Evolutionary conservation across 2,797 vertebrate genomes (phyloP).

Genomic region (Falco peregrinus): DNA sequence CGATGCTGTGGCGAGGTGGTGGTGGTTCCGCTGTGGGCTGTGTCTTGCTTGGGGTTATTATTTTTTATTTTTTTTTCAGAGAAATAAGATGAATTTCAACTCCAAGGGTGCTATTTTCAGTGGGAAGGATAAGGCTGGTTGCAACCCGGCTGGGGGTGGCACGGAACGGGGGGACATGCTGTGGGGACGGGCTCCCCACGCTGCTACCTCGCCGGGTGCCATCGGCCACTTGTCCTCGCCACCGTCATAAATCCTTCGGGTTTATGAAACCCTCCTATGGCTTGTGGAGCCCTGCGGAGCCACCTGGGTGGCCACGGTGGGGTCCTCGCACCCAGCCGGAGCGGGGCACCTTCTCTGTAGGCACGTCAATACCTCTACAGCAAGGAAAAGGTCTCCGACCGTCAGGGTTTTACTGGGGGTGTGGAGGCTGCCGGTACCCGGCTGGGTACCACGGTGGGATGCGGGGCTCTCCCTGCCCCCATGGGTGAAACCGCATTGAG

Average conservation of each 20-base stretch:
- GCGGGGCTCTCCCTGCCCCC: not conserved
- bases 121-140: not conserved
- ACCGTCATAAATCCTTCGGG: not conserved
- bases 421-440: not conserved
- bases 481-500: not conserved
- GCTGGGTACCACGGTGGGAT: not conserved
- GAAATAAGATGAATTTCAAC: not conserved
- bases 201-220: not conserved
- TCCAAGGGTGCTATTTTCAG: not conserved
- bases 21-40: not conserved
- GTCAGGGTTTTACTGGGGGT: not conserved
- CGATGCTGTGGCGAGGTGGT: accelerated
- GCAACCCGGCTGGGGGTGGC: not conserved
- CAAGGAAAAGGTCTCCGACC: not conserved
- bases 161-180: not conserved
- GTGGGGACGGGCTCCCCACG: not conserved
- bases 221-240: not conserved
- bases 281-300: not conserved
- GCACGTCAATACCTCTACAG: not conserved
- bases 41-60: not conserved
- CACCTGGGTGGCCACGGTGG: not conserved
- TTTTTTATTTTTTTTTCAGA: not conserved
- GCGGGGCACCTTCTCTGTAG: not conserved
- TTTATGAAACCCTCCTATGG: not conserved
- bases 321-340: accelerated